A percentile compares a stretch with the other conserved stretches of the same genome.
These are phyloP conservation scores for Anas bahamensis DNA, from an alignment of 2,797 vertebrate genomes.

Conservation along the genomic window DNA sequence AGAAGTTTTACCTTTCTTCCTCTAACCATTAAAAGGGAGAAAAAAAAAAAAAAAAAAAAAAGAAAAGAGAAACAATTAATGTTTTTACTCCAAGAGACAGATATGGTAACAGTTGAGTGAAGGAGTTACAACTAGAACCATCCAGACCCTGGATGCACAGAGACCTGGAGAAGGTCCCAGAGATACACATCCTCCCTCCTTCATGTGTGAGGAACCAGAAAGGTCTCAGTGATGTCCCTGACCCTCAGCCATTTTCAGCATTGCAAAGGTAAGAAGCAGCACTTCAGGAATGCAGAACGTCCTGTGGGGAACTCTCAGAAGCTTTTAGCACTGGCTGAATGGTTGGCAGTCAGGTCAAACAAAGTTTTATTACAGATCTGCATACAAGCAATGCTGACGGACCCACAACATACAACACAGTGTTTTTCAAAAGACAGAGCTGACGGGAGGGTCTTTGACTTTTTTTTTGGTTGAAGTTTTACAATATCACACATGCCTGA, in stretches of 20 bases:
- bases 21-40: constrained; percentile 72
- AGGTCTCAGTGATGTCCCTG: neutral
- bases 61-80: neutral
- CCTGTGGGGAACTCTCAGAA: neutral
- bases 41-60: constrained; percentile 56
- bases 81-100: neutral
- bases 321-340: neutral
- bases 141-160: neutral
- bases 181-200: fast-evolving
- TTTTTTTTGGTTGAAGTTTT: neutral
- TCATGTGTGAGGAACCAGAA: neutral
- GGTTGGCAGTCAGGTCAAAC: neutral
- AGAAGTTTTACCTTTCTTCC: constrained; percentile 87
- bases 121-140: neutral
- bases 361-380: neutral
- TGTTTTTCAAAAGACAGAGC: neutral
- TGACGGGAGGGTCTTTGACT: neutral
- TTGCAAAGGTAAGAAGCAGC: neutral
- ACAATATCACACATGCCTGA: neutral
- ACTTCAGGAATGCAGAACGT: neutral
- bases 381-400: neutral
- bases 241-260: neutral
- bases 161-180: neutral
- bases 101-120: neutral
- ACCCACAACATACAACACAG: neutral